Percentiles rank a stretch among this genome's conserved stretches.
Evolutionary conservation across 2,888 invertebrate genomes (phyloP).

Genomic region (Unio delphinus): DNA sequence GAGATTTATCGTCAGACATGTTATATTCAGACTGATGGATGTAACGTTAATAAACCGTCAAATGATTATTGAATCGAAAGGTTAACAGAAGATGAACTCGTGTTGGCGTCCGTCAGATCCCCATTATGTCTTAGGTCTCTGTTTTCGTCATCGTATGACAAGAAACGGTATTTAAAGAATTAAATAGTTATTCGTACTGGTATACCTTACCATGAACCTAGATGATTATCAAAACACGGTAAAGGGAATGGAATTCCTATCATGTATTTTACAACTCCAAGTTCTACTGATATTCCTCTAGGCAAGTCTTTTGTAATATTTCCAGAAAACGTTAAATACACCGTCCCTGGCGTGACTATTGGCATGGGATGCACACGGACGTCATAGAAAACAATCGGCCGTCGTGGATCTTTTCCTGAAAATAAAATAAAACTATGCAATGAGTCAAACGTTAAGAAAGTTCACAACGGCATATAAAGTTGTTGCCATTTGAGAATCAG

Average conservation of each 20-base stretch:
- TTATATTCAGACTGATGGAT: no score
- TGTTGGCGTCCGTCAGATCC: neutral
- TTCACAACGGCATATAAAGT: no score
- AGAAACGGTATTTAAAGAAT: no score
- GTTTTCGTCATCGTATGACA: no score
- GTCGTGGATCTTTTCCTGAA: constrained; percentile 48
- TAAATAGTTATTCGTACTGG: neutral
- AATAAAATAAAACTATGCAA: constrained; percentile 7
- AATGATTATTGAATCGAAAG: no score
- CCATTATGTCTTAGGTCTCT: neutral
- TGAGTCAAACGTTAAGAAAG: neutral
- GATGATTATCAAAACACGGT: constrained; percentile 58
- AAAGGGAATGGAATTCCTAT: constrained; percentile 62
- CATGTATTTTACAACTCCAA: constrained; percentile 62
- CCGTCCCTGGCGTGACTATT: constrained; percentile 61
- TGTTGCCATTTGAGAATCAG: no score
- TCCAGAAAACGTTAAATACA: constrained; percentile 57
- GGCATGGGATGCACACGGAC: constrained; percentile 59
- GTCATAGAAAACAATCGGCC: constrained; percentile 52
- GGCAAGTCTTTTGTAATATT: constrained; percentile 61
- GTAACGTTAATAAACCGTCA: no score
- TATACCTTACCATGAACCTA: constrained; percentile 64
- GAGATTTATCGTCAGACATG: no score
- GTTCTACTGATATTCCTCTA: constrained; percentile 52
- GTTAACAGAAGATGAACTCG: no score